A percentile compares a stretch with the other conserved stretches of the same genome.
These are phyloP conservation scores for Trichomycterus rosablanca DNA, from an alignment of 2,113 vertebrate genomes.

Conservation along the genomic window DNA sequence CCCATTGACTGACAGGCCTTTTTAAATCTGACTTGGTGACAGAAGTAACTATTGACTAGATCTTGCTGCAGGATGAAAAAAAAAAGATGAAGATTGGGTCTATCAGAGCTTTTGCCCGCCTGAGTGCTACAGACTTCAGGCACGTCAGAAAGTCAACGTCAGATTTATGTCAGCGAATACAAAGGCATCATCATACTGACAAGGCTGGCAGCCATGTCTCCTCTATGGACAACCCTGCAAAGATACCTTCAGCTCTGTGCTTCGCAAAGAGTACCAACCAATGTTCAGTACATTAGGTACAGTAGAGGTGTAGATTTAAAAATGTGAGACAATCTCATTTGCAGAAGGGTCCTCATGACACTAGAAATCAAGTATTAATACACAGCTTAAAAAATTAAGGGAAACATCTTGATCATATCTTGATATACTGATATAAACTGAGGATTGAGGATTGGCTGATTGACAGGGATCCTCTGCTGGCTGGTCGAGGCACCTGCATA, in stretches of 20 bases:
- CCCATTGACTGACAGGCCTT: background rate
- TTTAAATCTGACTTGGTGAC: background rate
- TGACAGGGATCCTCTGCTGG: no score
- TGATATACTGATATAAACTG: no score
- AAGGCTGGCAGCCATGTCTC: conserved; percentile 5
- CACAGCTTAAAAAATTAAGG: no score
- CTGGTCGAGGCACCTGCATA: no score
- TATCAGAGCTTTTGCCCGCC: background rate
- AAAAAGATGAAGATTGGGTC: background rate
- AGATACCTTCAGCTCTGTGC: background rate
- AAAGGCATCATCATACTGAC: conserved; percentile 18
- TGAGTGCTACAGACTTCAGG: conserved; percentile 4
- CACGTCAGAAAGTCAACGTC: conserved; percentile 30
- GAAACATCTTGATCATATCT: no score
- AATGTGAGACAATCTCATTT: background rate
- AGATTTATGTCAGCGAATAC: conserved; percentile 30
- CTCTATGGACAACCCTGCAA: background rate
- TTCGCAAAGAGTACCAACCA: background rate
- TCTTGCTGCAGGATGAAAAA: background rate
- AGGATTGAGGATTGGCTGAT: no score
- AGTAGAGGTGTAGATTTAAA: background rate
- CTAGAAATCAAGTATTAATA: no score
- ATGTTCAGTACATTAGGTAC: background rate
- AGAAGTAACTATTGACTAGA: background rate
- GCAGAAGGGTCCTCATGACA: background rate